Base-by-base conservation (phyloP, 2,888 invertebrate species). In the Pomacea canaliculata region DNA sequence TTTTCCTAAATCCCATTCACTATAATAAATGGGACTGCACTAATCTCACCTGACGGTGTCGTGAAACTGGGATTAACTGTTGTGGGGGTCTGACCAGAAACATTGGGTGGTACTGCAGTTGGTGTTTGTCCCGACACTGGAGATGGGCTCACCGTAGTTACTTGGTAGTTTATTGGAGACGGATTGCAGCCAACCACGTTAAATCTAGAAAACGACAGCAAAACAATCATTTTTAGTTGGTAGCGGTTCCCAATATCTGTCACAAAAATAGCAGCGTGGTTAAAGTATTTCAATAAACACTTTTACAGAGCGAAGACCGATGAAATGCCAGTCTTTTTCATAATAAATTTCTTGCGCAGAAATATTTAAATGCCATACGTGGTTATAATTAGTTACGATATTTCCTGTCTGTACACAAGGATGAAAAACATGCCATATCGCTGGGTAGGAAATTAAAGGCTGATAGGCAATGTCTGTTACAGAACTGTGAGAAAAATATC, bases 131-230 rank as follows among this genome's bases (percentile, higher is more conserved):
- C 67, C 9, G 67, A 51, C 23, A 49, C 37, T 23, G 27, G 37
- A 37, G 73, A 67, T 7, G 73, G 73, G 23, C 67, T 68, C 56
- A 73, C 73, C 3, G 73, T 73, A 59, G 73, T 63, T 12, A 63
- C 19, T 16, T 12, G 13, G 63, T 60, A 10, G 49, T 68, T 73
- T 8, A 59, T 27, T 72, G 62, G 5, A 74, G 75, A 56, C 78
- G 85, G 82, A 71, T 83, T 81, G 76, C 87, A 87, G 18, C 87
- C 87, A 13, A 85, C 76, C 23, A 86, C 72, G 56, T 85, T 83
- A 69, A 86, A 86, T 49, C 86, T 72, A 60, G 8, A 66, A 49
- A 63, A 23, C 70, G 71, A 18, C 19, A 60, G n/a, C 16, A 19
- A n/a, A 60, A 60, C 60, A 5, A n/a, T 70, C 5, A 48, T 27